phyloP scores from a whole-genome alignment of 1,140 invertebrate genomes.

The Drosophila sulfurigaster region DNA sequence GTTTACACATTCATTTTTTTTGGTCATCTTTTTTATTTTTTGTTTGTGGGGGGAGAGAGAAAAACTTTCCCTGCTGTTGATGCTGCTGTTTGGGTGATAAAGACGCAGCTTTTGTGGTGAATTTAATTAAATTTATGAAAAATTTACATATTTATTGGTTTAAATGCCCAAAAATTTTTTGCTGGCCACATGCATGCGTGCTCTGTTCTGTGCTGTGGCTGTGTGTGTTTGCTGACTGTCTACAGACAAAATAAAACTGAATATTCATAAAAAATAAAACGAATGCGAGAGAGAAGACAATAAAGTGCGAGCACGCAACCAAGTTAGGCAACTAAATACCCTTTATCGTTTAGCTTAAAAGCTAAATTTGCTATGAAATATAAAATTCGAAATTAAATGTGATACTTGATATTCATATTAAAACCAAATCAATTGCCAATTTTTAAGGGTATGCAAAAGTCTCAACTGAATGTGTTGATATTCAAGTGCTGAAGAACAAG shows the following conservation, averaged over 20 bases:
- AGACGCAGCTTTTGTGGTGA: constrained; percentile 71
- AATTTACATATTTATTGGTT: constrained; percentile 83
- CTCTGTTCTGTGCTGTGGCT: not conserved
- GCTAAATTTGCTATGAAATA: no score
- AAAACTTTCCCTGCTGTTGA: constrained; percentile 62
- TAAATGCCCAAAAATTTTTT: constrained; percentile 73
- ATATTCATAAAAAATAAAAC: constrained; percentile 45
- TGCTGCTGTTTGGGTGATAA: constrained; percentile 37
- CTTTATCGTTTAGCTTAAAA: not conserved
- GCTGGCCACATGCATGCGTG: constrained; percentile 44
- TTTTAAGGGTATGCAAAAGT: not conserved
- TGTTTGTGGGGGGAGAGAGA: not conserved
- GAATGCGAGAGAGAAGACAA: not conserved
- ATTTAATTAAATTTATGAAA: constrained; percentile 83
- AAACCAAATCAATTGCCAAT: not conserved
- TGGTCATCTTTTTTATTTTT: constrained; percentile 28
- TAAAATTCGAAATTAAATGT: no score
- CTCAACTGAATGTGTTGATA: not conserved
- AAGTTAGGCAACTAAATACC: not conserved
- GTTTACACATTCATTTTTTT: constrained; percentile 36
- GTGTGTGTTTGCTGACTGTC: constrained; percentile 14
- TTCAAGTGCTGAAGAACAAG: not conserved
- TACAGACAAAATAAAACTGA: constrained; percentile 42
- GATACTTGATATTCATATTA: not conserved
- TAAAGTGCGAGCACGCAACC: not conserved